Evolutionary conservation across 2,113 vertebrate species (phyloP).

Genomic region (Lophius piscatorius): DNA sequence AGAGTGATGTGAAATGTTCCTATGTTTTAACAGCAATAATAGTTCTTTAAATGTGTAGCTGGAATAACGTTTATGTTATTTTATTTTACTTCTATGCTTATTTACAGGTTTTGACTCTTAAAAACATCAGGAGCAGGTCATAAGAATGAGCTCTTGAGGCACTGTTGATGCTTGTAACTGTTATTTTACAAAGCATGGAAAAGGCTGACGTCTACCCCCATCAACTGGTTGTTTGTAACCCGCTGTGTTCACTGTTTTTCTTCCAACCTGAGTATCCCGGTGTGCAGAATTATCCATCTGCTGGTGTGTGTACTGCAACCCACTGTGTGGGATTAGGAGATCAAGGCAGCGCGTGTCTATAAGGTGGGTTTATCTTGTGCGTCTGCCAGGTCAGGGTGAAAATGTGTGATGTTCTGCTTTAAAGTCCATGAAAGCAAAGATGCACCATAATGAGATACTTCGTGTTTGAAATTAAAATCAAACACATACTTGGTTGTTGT

Average conservation of each 20-base stretch:
- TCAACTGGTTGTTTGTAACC: constrained; percentile 47
- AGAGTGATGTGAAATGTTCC: too few species aligned
- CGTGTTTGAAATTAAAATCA: constrained; percentile 3
- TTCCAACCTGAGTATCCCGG: constrained; percentile 27
- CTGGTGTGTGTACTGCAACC: constrained; percentile 27
- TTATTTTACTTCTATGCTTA: too few species aligned
- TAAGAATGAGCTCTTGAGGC: constrained; percentile 42
- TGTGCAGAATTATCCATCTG: constrained; percentile 39
- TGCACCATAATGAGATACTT: neutral
- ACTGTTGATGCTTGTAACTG: constrained; percentile 67
- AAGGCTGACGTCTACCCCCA: constrained; percentile 61
- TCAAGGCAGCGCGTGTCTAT: constrained; percentile 36
- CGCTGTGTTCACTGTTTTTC: constrained; percentile 48
- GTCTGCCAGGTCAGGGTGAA: constrained; percentile 17
- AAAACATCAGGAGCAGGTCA: constrained; percentile 40
- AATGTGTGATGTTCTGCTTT: constrained; percentile 12
- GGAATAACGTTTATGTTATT: too few species aligned
- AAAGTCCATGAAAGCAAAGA: constrained; percentile 2
- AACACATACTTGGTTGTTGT: constrained; percentile 14
- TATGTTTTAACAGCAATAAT: too few species aligned
- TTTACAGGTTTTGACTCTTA: too few species aligned
- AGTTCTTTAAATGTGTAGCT: too few species aligned
- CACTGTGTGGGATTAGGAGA: constrained; percentile 42
- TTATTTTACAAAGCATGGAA: constrained; percentile 56
- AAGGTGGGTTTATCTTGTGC: constrained; percentile 5